A percentile compares a stretch with the other conserved stretches of the same genome.
phyloP scores from a whole-genome alignment of 2,888 invertebrate species.

The Zaprionus bogoriensis region DNA sequence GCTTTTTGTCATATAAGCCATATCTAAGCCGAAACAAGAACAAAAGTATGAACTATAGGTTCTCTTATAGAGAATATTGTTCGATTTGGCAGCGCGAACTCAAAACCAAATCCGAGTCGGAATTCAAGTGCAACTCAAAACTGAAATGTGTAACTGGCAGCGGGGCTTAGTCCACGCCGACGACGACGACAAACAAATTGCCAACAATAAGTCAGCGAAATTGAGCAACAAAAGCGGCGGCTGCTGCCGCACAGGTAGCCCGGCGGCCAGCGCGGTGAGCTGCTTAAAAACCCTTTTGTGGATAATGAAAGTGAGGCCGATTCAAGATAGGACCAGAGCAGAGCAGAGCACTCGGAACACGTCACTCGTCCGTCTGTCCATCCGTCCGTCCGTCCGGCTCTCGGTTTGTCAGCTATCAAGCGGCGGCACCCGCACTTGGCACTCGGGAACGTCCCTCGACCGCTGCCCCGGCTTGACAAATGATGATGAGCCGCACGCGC shows the following conservation, averaged over 20 bases:
- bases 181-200: conserved; percentile 54
- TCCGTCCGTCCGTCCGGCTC: not conserved
- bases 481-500: conserved; percentile 66
- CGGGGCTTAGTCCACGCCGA: conserved; percentile 34
- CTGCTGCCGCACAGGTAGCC: conserved; percentile 2
- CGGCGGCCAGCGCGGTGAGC: not conserved
- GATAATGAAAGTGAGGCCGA: conserved; percentile 51
- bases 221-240: conserved; percentile 50
- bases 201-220: conserved; percentile 68
- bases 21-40: no score
- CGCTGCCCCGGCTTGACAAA: conserved; percentile 45
- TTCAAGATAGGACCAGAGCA: conserved; percentile 58
- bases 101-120: not conserved
- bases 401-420: not conserved
- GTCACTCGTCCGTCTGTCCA: not conserved
- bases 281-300: conserved; percentile 42
- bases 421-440: conserved; percentile 51
- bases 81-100: not conserved
- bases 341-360: conserved; percentile 40
- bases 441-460: conserved; percentile 10
- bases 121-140: not conserved
- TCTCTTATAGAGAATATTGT: not conserved
- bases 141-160: conserved; percentile 8
- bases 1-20: no score
- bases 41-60: no score